Conservation (phyloP, 2,113 vertebrate genomes). For the Mus musculus region DNA sequence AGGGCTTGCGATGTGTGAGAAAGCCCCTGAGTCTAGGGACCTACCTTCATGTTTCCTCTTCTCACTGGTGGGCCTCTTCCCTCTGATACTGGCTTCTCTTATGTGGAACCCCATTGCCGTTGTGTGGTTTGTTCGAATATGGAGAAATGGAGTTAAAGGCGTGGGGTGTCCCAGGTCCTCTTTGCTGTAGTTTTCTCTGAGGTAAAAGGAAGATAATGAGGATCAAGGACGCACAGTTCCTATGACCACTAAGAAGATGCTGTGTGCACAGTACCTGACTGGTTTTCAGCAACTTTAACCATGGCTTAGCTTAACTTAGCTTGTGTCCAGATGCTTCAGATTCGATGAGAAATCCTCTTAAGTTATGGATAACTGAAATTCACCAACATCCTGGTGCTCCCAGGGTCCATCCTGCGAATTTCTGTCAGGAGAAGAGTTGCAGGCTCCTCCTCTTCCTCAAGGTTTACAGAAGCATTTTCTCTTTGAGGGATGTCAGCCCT, state of each 20-base stretch:
- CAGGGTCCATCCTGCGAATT: background rate
- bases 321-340: background rate
- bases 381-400: background rate
- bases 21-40: background rate
- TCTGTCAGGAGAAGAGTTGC: conserved; percentile 61
- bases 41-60: fast-evolving
- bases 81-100: background rate
- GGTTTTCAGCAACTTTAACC: background rate
- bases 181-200: background rate
- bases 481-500: conserved; percentile 69
- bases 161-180: no score
- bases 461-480: conserved; percentile 49
- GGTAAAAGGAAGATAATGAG: background rate
- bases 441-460: conserved; percentile 37
- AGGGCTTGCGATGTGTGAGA: fast-evolving
- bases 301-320: background rate
- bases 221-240: background rate
- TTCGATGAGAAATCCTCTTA: conserved; percentile 8
- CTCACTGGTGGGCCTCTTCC: background rate
- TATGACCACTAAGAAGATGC: background rate
- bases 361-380: conserved; percentile 30
- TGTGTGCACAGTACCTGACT: background rate
- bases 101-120: background rate
- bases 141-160: background rate
- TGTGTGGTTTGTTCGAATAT: background rate